Conservation (phyloP, 2,888 invertebrate genomes). For the Ctenicera cuprea region DNA sequence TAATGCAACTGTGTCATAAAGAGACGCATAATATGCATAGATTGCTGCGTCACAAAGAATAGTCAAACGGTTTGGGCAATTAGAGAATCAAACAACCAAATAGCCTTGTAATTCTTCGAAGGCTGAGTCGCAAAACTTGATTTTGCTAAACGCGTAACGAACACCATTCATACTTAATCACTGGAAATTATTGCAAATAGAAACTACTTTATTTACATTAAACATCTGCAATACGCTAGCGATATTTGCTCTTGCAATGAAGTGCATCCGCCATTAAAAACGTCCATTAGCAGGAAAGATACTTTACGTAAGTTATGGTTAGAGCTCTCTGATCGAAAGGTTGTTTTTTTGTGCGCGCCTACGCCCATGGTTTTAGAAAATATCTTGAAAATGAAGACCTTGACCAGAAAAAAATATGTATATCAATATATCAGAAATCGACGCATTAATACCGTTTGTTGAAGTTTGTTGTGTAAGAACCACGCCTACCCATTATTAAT, state of each 20-base stretch:
- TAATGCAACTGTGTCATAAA: neutral
- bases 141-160: neutral
- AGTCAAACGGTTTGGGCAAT: slow-evolving; percentile 7
- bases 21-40: slow-evolving; percentile 11
- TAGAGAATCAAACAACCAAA: neutral
- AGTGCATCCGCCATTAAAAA: slow-evolving; percentile 10
- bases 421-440: neutral
- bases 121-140: slow-evolving; percentile 3
- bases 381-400: neutral
- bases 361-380: neutral
- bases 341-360: too few species aligned
- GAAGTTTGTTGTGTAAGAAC: neutral
- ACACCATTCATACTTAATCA: slow-evolving; percentile 1
- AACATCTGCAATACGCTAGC: slow-evolving; percentile 19
- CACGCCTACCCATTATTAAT: slow-evolving; percentile 6
- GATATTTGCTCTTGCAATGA: slow-evolving; percentile 12
- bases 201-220: slow-evolving; percentile 14
- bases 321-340: too few species aligned
- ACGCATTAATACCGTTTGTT: neutral
- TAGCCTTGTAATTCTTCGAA: slow-evolving; percentile 13
- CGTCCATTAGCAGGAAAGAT: neutral
- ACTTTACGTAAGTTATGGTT: neutral
- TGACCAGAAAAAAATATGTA: slow-evolving; percentile 5
- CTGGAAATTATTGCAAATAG: slow-evolving; percentile 14
- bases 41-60: slow-evolving; percentile 17